Base-by-base conservation (phyloP, 1,140 invertebrate species). In the Pogonomyrmex californicus region DNA sequence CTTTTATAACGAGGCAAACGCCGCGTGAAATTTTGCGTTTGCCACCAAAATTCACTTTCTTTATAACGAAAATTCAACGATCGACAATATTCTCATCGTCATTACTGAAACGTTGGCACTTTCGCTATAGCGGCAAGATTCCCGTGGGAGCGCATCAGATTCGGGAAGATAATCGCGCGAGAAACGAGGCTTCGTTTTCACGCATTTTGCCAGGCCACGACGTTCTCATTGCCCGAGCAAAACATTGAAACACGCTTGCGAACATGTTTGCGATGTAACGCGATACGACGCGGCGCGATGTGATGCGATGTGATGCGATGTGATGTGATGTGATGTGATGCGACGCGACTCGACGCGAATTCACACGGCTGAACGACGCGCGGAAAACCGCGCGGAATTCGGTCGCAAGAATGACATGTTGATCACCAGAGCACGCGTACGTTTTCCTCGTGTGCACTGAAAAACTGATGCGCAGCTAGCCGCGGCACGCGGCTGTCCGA, bases 361-460 rank as follows among this genome's bases (percentile, higher is more conserved):
- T 6, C 66, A 30, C 66, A 9, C 30, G 23, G 44, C 58, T 68
- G 66, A 58, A 65, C 56, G 68, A 65, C 14, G 9, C 38, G 65
- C 33, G 44, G 6, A 63, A 47, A 23, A 23, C 14, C 33, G 49
- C 47, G 65, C 6, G 12, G 1, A 47, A 41, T 41, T 0, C 58
- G 44, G 14, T 36, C 58, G 51, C 36, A 23, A 51, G 41, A 88
- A 88, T 76, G 60, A 66, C 68, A 63, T 78, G 71, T 44, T 90
- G 58, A 90, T 90, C 89, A 90, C 88, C 79, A 85, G 38, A 51
- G 73, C 23, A 68, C 78, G 73, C 90, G 79, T 91, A 91, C 90
- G 86, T 91, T 91, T 91, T 88, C 83, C 68, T 91, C 88, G 76
- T 91, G 90, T 87, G 63, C 90, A 81, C 90, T 88, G 70, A 91